Conservation (phyloP, 1,140 invertebrate species). For the Pseudomyrmex concolor region DNA sequence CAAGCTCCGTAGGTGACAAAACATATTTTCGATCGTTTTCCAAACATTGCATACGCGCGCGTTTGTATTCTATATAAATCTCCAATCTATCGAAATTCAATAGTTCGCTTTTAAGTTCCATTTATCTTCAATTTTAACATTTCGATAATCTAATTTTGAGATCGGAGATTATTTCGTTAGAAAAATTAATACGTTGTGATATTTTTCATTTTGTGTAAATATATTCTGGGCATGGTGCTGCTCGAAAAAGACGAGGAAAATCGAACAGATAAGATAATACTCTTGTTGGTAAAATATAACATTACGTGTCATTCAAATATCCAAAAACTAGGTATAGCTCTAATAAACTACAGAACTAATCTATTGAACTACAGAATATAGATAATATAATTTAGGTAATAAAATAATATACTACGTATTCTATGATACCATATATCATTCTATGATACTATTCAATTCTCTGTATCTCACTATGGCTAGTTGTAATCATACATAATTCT, state of each 20-base stretch:
- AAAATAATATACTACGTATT: not conserved
- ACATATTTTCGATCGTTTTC: conserved; percentile 39
- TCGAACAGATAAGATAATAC: not conserved
- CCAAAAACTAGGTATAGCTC: not conserved
- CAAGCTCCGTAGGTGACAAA: conserved; percentile 68
- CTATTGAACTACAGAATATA: too few relatives aligned
- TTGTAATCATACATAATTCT: not conserved
- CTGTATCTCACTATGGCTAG: not conserved
- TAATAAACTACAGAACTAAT: too few relatives aligned
- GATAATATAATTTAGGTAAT: too few relatives aligned
- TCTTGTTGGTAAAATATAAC: too few relatives aligned
- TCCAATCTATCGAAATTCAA: not conserved
- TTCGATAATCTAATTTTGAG: not conserved
- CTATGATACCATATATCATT: too few relatives aligned
- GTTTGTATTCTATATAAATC: conserved; percentile 12
- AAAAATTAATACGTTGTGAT: too few relatives aligned
- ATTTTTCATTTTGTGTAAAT: not conserved
- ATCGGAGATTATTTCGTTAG: not conserved
- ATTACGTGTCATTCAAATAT: not conserved
- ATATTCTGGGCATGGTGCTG: conserved; percentile 20
- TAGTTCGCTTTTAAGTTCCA: not conserved
- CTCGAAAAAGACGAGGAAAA: not conserved
- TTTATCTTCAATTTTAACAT: conserved; percentile 5
- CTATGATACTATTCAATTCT: too few relatives aligned
- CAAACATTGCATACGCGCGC: not conserved